phyloP scores from a whole-genome alignment of 2,797 vertebrate genomes.

The Alfaro cultratus region DNA sequence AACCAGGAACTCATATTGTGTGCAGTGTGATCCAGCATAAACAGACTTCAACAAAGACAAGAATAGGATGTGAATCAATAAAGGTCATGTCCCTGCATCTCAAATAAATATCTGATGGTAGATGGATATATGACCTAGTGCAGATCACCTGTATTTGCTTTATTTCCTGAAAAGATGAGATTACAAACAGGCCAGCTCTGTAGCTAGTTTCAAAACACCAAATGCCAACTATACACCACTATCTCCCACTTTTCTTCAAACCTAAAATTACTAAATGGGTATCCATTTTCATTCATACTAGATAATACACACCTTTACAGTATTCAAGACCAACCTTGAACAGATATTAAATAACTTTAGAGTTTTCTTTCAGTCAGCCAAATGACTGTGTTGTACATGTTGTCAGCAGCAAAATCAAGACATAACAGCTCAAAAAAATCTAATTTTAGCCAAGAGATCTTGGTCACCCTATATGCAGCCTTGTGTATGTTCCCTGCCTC shows the following conservation, averaged over 20 bases:
- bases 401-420: slow-evolving; percentile 1
- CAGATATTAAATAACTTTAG: slow-evolving; percentile 6
- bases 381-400: slow-evolving; percentile 4
- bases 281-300: not conserved
- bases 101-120: slow-evolving; percentile 47
- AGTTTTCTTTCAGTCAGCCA: slow-evolving; percentile 1
- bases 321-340: slow-evolving; percentile 10
- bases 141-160: slow-evolving; percentile 42
- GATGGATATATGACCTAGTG: slow-evolving; percentile 27
- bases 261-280: not conserved
- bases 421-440: not conserved
- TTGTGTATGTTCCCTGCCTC: slow-evolving; percentile 4
- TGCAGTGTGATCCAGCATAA: slow-evolving; percentile 18
- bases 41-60: slow-evolving; percentile 29
- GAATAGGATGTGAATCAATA: slow-evolving; percentile 8
- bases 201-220: slow-evolving; percentile 28
- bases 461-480: slow-evolving; percentile 12
- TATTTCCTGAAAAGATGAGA: slow-evolving; percentile 37
- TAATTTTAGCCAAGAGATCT: slow-evolving; percentile 4
- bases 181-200: slow-evolving; percentile 24
- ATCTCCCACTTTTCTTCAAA: not conserved
- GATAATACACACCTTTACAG: not conserved
- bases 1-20: not conserved
- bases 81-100: slow-evolving; percentile 23
- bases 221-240: not conserved